Evolutionary conservation across 2,113 vertebrate genomes (phyloP).

Genomic region (Taxidea taxus): DNA sequence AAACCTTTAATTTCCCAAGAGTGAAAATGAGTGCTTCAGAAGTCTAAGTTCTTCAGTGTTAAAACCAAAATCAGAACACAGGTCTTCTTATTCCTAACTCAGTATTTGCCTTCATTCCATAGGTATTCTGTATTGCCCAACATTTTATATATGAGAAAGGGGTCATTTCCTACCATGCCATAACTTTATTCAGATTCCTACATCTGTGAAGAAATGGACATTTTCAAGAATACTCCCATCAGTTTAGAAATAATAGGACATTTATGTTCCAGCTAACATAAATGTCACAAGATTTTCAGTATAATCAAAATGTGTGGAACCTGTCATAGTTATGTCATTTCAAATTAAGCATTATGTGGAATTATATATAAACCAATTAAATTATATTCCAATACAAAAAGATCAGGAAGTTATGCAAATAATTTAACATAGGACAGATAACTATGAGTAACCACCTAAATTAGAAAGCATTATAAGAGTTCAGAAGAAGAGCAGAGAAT

Average conservation of each 20-base stretch:
- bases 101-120: background rate
- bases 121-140: background rate
- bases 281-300: background rate
- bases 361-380: background rate
- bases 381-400: background rate
- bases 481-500: background rate
- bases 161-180: background rate
- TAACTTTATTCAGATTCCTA: background rate
- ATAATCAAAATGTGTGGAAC: background rate
- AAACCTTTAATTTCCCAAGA: background rate
- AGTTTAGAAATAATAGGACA: background rate
- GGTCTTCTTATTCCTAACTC: background rate
- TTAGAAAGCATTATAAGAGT: background rate
- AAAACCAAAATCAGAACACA: background rate
- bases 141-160: background rate
- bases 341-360: background rate
- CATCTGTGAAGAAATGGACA: background rate
- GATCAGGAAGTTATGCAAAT: background rate
- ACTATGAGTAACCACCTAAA: background rate
- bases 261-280: background rate
- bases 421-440: background rate
- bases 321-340: background rate
- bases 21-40: background rate
- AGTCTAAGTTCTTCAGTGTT: background rate
- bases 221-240: background rate